Evolutionary conservation across 2,888 invertebrate species (phyloP), one percentile per base, ranked within the genome.

Genomic region (Ophion ellenae): DNA sequence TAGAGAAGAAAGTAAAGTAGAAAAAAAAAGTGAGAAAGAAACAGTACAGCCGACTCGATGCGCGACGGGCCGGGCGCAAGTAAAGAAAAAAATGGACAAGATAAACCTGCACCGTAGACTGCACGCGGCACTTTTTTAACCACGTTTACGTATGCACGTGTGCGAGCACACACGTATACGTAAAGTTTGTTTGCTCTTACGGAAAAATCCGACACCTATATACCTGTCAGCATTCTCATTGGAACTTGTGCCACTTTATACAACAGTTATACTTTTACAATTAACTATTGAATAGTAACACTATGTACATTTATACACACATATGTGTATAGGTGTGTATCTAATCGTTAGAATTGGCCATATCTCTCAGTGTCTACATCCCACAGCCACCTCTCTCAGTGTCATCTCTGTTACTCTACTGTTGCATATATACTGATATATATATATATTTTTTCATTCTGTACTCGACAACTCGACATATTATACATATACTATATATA

Each of bases 81-180:
- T 59, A n/a, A 53, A 47, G 10, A 69, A 67, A 32, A 64, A 64
- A 80, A 81, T 81, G 81, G 81, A 81, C 81, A 81, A 81, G 81
- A 81, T 73, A 81, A 84, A 87, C 81, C 84, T 82, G 81, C 77
- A 77, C 84, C 79, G 80, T 84, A 80, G 76, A 84, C 81, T 84
- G 83, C 83, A 84, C 83, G 79, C 83, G 83, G 83, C 83, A 84
- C 83, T 47, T 75, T 64, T 75, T 53, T 67, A 74, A 66, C 66
- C 45, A 40, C 24, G 20, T 78, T 66, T 67, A 28, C 40, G 47
- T 69, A 67, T 73, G 45, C 66, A 24, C 73, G 36, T 64, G 47
- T 71, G 40, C 10, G 17, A 53, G 14, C 24, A 80, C 32, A 73
- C 24, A 64, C 20, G 53, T 64, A 71, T 73, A 73, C 64, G 40